Conservation (phyloP, 2,797 vertebrate species). For the Carapus acus region DNA sequence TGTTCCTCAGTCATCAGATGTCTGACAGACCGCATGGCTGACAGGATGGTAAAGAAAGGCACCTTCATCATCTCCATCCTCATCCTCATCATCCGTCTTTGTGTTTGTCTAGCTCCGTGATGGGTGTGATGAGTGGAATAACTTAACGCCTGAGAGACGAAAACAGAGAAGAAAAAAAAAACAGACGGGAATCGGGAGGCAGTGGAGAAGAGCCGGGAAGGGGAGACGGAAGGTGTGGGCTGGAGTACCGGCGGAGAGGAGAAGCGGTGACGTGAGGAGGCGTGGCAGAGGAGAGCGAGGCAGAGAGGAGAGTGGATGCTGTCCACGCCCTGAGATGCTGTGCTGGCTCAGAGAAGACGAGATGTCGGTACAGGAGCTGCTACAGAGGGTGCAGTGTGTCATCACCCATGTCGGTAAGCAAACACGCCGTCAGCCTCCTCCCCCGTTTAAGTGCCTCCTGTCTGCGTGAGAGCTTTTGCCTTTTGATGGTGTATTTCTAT, state of each 20-base stretch:
- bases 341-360: conserved; percentile 88
- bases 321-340: conserved; percentile 80
- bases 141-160: too few species aligned
- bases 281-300: conserved; percentile 38
- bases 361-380: conserved; percentile 91
- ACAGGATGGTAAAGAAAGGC: conserved; percentile 64
- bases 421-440: not conserved
- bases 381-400: conserved; percentile 82
- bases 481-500: not conserved
- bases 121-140: conserved; percentile 3
- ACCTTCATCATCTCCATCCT: conserved; percentile 16
- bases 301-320: conserved; percentile 43
- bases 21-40: not conserved
- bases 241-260: conserved; percentile 1
- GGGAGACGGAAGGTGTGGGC: not conserved
- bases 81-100: conserved; percentile 38
- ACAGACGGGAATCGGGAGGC: not conserved
- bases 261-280: conserved; percentile 41
- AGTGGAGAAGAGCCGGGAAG: not conserved
- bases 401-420: conserved; percentile 93
- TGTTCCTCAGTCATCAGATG: not conserved
- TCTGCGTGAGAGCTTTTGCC: not conserved
- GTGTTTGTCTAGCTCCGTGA: conserved; percentile 34
- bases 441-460: not conserved
- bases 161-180: not conserved